A percentile compares a stretch with the other conserved stretches of the same genome.
These are phyloP conservation scores for Tetropium fuscum DNA, from an alignment of 2,888 invertebrate genomes.

Conservation along the genomic window DNA sequence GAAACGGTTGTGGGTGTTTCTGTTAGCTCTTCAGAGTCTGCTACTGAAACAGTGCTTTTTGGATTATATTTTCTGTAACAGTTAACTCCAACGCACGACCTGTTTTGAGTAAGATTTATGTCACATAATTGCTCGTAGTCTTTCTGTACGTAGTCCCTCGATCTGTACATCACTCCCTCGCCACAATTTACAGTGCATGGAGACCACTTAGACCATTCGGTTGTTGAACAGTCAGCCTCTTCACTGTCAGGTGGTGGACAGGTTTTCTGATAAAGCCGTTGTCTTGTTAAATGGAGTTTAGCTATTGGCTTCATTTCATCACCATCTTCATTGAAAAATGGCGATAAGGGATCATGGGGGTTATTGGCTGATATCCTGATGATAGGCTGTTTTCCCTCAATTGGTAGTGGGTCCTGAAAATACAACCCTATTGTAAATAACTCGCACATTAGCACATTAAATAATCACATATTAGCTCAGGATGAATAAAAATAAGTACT, in stretches of 20 bases:
- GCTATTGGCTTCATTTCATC: constrained; percentile 89
- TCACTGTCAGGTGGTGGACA: constrained; percentile 67
- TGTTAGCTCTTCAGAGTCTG: neutral
- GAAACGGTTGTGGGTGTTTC: neutral
- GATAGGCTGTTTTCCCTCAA: constrained; percentile 86
- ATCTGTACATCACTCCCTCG: constrained; percentile 66
- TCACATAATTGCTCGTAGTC: too few species aligned
- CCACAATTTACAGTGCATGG: constrained; percentile 61
- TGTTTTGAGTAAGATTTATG: too few species aligned
- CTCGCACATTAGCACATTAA: too few species aligned
- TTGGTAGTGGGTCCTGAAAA: constrained; percentile 79
- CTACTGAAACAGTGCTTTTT: too few species aligned
- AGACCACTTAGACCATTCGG: constrained; percentile 55
- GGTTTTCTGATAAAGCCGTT: constrained; percentile 81
- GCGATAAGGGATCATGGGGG: constrained; percentile 87
- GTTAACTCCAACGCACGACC: too few species aligned
- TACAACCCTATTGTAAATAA: too few species aligned
- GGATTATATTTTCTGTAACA: too few species aligned
- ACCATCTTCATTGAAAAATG: constrained; percentile 85
- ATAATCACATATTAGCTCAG: too few species aligned
- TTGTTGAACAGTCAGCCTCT: constrained; percentile 37
- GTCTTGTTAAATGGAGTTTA: constrained; percentile 79
- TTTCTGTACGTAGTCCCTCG: neutral
- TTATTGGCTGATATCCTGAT: constrained; percentile 84
- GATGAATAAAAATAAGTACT: too few species aligned